Evolutionary conservation across 2,113 vertebrate species (phyloP), one percentile per base, ranked within the genome.

Genomic region (Donacobius atricapilla): DNA sequence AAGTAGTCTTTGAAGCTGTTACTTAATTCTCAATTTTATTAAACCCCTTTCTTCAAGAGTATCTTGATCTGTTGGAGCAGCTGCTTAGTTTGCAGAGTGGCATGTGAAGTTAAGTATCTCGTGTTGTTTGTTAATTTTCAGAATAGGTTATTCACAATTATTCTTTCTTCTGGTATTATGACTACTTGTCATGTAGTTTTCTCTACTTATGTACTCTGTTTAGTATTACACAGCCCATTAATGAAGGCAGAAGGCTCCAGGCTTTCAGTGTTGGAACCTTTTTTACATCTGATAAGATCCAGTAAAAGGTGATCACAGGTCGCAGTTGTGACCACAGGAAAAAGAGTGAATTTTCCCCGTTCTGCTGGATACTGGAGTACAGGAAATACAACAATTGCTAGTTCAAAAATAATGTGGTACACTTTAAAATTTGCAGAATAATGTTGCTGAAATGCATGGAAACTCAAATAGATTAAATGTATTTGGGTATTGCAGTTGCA

Each of bases 391-490:
- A 15, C 54, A 83, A 65, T 44, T 71, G 28, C 28, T 66, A n/a
- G 33, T 82, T 83, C 28, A 87, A 54, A 94, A 91, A 83, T 85
- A 71, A 69, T 11, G 3, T 14, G 14, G 7, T 60, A 12, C 15
- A 5, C 20, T 84, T 79, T 7, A 84, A 56, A 89, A 79, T 61
- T 75, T 79, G 63, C 16, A 56, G n/a, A 93, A 58, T 28, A 51
- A 23, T 4, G 5, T 42, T 0, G 0, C 31, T 48, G 73, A 77
- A 75, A 30, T 54, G 33, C 45, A 7, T 15, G 37, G 28, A 28
- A 45, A 40, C 50, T 77, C 66, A 19, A 1, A 9, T 13, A 40
- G 58, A 37, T 53, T 57, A n/a, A 60, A 47, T 28, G 17, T 23
- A 8, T 58, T 58, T 30, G 8, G 27, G 13, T 28, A 4, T 5